Base-by-base conservation (phyloP, 1,140 invertebrate species). In the Drosophila azteca region DNA sequence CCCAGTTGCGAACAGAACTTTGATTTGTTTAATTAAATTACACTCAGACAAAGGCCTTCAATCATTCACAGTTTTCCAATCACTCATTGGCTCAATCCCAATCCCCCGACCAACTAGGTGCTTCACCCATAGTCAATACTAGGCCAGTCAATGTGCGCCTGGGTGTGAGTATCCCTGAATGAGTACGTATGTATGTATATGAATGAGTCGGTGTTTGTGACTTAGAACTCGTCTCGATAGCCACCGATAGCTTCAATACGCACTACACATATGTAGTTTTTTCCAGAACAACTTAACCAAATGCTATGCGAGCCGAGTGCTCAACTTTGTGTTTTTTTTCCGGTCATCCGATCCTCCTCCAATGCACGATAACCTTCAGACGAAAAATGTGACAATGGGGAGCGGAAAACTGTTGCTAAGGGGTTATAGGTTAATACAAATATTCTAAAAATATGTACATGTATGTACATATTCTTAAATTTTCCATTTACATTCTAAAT, bases 11-110 rank as follows among this genome's bases (percentile, higher is more conserved):
- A 31, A 67, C 39, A 55, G 53, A 65, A 77, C 74, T 68, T 82
- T 87, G 82, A 87, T 87, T 87, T 87, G 82, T 87, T 87, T 87
- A 87, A 87, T 87, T 87, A 87, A 87, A 87, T 87, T 87, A 87
- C 83, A 82, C 79, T 87, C 83, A 79, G 70, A 88, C 82, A 87
- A 79, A 87, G 74, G 82, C 83, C 75, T 87, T 87, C 82, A 88
- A 87, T 87, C 82, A 88, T 87, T 87, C 83, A 87, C 83, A 88
- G 83, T 74, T 88, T 74, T 79, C 63, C 82, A 87, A 87, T 87
- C 82, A 87, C 75, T 88, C 82, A 87, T 87, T 87, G 82, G 82
- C 83, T 82, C 78, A 82, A 88, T 11, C 9, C 87, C 83, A 88
- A 82, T 82, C 11, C 9, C 87, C 83, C 82, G 70, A 60, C 57